phyloP scores from a whole-genome alignment of 1,140 invertebrate genomes.

The Aphaenogaster floridana region DNA sequence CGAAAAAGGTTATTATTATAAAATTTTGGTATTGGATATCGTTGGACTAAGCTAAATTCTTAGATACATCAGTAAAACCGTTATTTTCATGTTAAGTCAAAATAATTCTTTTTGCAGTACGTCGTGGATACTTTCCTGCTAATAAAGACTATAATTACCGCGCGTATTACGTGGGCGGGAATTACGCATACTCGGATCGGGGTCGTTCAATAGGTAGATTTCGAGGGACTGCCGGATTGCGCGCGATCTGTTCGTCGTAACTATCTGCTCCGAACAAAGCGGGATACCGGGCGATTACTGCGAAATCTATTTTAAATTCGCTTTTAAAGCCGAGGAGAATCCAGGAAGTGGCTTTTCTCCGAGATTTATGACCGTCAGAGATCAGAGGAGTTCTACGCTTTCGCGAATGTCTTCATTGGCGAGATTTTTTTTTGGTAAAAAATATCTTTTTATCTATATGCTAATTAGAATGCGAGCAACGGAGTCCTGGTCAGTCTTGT shows the following conservation, averaged over 20 bases:
- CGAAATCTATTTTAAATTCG: constrained; percentile 73
- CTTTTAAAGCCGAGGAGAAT: constrained; percentile 55
- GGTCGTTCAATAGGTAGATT: constrained; percentile 36
- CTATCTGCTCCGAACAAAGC: constrained; percentile 18
- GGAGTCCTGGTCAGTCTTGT: neutral
- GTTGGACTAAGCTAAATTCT: too few species aligned
- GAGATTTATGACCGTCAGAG: constrained; percentile 70
- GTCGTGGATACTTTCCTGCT: neutral
- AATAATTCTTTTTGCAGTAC: neutral
- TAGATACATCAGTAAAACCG: too few species aligned
- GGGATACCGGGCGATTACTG: constrained; percentile 59
- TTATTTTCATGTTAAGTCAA: neutral
- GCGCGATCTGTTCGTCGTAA: constrained; percentile 31
- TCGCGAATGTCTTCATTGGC: constrained; percentile 58
- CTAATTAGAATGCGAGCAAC: neutral
- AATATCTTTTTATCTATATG: neutral
- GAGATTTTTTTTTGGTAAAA: constrained; percentile 5
- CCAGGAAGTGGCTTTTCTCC: constrained; percentile 44
- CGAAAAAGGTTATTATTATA: too few species aligned
- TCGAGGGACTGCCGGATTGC: constrained; percentile 28
- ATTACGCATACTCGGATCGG: neutral
- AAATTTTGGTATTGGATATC: too few species aligned
- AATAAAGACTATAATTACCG: constrained; percentile 21
- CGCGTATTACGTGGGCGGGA: neutral
- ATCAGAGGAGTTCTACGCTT: constrained; percentile 66